Evolutionary conservation across 2,797 vertebrate genomes (phyloP), one percentile per base, ranked within the genome.

Genomic region (Syngnathus acus): DNA sequence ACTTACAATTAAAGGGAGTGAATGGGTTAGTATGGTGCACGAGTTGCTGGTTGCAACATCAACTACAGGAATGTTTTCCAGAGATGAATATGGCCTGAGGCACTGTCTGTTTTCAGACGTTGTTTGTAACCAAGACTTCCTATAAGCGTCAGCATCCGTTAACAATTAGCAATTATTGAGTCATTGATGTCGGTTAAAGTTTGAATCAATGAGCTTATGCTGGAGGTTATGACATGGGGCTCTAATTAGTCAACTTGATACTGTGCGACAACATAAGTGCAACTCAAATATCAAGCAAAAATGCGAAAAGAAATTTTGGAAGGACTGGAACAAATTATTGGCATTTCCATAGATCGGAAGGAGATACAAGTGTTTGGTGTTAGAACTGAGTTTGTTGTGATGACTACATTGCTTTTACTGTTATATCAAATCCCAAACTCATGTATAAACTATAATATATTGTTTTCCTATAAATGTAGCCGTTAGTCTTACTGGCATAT

Each of bases 1-100:
- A 32, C 64, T 69, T 65, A 61, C 58, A 58, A 62, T 70, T 72
- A 59, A 43, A 66, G 21, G 63, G 68, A 67, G 58, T 32, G 64
- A 13, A 39, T 57, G 53, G 45, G 37, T 55, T 32, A 26, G 23
- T 32, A 55, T 55, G 54, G 23, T 55, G 23, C 54, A 6, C 54
- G 26, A 55, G 23, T 32, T 26, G 10, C 54, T 32, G 21, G 10
- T 32, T 14, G 23, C 54, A 55, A 32, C 23, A 32, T 13, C 16
- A 26, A 55, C 10, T 4, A 55, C 14, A 32, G 23, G 4, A 19
- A 50, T 50, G 17, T 50, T 50, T 50, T 50, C 21, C 53, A 55
- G 26, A 55, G 21, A 55, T 26, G 53, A 19, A 13, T 11, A 55
- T 55, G 53, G 53, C 53, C 53, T 21, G 14, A 26, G 23, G 53